phyloP scores from a whole-genome alignment of 1,140 invertebrate genomes.

The Zaprionus lachaisei region DNA sequence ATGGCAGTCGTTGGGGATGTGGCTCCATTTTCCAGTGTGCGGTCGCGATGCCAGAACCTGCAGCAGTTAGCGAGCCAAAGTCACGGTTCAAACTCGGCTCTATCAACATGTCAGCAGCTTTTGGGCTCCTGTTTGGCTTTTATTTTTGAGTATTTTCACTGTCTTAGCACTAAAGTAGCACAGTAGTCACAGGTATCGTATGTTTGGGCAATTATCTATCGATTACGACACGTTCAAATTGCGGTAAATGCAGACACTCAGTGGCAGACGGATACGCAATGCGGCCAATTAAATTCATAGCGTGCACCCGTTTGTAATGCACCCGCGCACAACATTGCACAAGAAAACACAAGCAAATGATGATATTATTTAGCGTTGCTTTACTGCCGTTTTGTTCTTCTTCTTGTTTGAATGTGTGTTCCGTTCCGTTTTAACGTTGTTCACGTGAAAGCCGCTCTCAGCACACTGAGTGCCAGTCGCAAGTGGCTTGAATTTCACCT shows the following conservation, averaged over 20 bases:
- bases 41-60: conserved; percentile 75
- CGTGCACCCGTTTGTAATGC: conserved; percentile 30
- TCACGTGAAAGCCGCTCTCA: conserved; percentile 82
- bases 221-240: conserved; percentile 22
- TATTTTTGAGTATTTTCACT: conserved; percentile 39
- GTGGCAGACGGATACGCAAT: conserved; percentile 50
- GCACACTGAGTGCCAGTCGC: conserved; percentile 68
- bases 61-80: conserved; percentile 81
- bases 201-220: conserved; percentile 18
- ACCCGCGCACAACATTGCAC: conserved; percentile 33
- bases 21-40: conserved; percentile 84
- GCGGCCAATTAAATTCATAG: conserved; percentile 71
- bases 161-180: conserved; percentile 17
- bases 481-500: conserved; percentile 66
- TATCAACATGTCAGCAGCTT: conserved; percentile 78
- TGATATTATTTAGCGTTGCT: conserved; percentile 4
- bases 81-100: conserved; percentile 84
- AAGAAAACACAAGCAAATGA: background rate
- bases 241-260: conserved; percentile 13
- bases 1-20: conserved; percentile 71
- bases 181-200: conserved; percentile 9
- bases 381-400: conserved; percentile 21
- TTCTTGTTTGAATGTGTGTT: conserved; percentile 4
- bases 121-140: conserved; percentile 22
- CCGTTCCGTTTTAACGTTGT: conserved; percentile 72